Percentiles rank a stretch among this genome's conserved stretches.
Conservation (phyloP, 1,140 invertebrate genomes). For the Leucophenga varia region DNA sequence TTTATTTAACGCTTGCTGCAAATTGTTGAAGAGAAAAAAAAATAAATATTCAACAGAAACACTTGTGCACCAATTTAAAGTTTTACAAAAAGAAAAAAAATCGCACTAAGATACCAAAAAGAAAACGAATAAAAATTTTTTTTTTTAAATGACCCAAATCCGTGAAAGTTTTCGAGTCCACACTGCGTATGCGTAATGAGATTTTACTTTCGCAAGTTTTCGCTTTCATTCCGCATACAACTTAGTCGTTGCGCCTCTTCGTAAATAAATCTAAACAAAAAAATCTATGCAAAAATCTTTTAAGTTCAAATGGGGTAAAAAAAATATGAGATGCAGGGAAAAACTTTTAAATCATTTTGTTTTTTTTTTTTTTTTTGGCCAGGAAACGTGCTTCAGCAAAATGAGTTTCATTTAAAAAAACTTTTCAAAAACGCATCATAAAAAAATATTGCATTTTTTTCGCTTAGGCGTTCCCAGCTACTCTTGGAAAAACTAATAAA, state of each 20-base stretch:
- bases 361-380: too few species aligned
- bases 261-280: conserved; percentile 16
- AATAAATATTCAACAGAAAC: too few species aligned
- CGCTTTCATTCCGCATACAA: conserved; percentile 46
- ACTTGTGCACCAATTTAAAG: too few species aligned
- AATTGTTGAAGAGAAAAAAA: too few species aligned
- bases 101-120: too few species aligned
- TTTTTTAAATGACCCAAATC: conserved; percentile 46
- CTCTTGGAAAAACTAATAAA: not conserved
- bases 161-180: conserved; percentile 27
- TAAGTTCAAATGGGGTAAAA: conserved; percentile 7
- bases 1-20: too few species aligned
- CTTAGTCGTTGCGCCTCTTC: too few species aligned
- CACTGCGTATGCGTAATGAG: conserved; percentile 45
- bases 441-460: conserved; percentile 33
- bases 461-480: conserved; percentile 27
- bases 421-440: conserved; percentile 18
- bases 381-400: conserved; percentile 47
- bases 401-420: conserved; percentile 50
- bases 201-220: conserved; percentile 52
- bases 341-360: too few species aligned
- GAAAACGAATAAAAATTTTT: too few species aligned
- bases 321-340: conserved; percentile 5
- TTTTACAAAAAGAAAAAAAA: too few species aligned
- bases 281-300: too few species aligned